Evolutionary conservation across 1,140 invertebrate species (phyloP).

Genomic region (Lordiphosa clarofinis): DNA sequence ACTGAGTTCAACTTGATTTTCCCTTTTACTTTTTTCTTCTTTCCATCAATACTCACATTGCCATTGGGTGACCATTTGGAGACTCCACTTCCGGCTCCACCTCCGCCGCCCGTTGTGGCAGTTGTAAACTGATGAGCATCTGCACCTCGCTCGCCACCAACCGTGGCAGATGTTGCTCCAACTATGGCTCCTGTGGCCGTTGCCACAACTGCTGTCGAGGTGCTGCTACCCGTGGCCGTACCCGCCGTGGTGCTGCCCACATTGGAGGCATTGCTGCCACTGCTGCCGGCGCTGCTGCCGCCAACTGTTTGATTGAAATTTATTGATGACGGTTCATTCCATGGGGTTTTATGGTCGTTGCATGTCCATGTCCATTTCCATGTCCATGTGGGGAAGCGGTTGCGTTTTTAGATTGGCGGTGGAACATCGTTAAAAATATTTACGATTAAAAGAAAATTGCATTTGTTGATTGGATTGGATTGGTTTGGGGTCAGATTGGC

Average conservation of each 20-base stretch:
- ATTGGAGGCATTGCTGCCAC: slow-evolving; percentile 67
- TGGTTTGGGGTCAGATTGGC: slow-evolving; percentile 33
- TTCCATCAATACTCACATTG: slow-evolving; percentile 63
- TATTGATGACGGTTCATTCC: slow-evolving; percentile 54
- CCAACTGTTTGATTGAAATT: slow-evolving; percentile 76
- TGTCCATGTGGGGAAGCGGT: slow-evolving; percentile 32
- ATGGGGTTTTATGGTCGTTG: slow-evolving; percentile 22
- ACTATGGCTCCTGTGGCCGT: slow-evolving; percentile 9
- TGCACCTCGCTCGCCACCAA: slow-evolving; percentile 9
- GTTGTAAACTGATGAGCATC: slow-evolving; percentile 34
- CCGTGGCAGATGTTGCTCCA: slow-evolving; percentile 22
- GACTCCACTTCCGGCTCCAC: slow-evolving; percentile 28
- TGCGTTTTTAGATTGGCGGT: slow-evolving; percentile 59
- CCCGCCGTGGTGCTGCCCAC: slow-evolving; percentile 61
- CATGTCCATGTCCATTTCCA: slow-evolving; percentile 15
- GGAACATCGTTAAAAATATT: slow-evolving; percentile 73
- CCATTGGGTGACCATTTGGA: slow-evolving; percentile 78
- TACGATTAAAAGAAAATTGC: slow-evolving; percentile 77
- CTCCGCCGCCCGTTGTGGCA: slow-evolving; percentile 21
- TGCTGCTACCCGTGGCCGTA: slow-evolving; percentile 62
- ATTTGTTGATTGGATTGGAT: slow-evolving; percentile 75
- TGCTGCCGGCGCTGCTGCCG: slow-evolving; percentile 66
- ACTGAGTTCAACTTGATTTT: neutral
- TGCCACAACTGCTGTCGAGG: slow-evolving; percentile 53
- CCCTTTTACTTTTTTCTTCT: neutral